A percentile compares a stretch with the other conserved stretches of the same genome.
phyloP scores from a whole-genome alignment of 2,888 invertebrate species.

The Clistopyga incitator region DNA sequence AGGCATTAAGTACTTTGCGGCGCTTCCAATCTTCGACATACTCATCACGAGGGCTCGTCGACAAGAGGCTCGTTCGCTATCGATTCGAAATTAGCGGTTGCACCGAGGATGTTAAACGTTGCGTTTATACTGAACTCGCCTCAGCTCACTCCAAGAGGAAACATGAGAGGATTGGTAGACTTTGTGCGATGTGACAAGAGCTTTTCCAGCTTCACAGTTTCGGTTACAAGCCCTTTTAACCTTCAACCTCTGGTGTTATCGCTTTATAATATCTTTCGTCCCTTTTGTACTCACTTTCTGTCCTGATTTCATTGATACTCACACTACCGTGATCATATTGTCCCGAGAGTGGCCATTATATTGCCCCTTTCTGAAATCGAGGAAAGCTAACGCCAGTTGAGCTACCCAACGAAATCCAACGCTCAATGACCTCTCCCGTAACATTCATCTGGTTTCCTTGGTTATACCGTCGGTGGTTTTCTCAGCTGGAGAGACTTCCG shows the following conservation, averaged over 20 bases:
- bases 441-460: conserved; percentile 6
- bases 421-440: background rate
- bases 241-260: conserved; percentile 8
- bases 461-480: conserved; percentile 14
- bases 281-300: background rate
- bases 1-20: conserved; percentile 2
- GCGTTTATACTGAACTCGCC: background rate
- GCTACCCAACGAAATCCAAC: conserved; percentile 56
- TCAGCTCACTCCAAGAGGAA: background rate
- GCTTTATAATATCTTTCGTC: conserved; percentile 30
- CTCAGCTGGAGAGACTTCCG: conserved; percentile 14
- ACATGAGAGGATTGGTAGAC: background rate
- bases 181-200: conserved; percentile 15
- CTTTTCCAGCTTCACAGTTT: conserved; percentile 22
- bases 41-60: background rate
- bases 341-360: conserved; percentile 58
- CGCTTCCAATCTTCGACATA: background rate
- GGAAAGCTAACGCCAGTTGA: conserved; percentile 45
- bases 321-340: conserved; percentile 45
- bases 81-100: conserved; percentile 22
- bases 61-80: conserved; percentile 4
- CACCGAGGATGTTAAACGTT: background rate
- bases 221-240: conserved; percentile 32
- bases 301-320: conserved; percentile 50
- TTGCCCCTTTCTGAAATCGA: conserved; percentile 38